These are phyloP conservation scores for Folsomia candida DNA, from an alignment of 2,888 invertebrate genomes.

Conservation along the genomic window DNA sequence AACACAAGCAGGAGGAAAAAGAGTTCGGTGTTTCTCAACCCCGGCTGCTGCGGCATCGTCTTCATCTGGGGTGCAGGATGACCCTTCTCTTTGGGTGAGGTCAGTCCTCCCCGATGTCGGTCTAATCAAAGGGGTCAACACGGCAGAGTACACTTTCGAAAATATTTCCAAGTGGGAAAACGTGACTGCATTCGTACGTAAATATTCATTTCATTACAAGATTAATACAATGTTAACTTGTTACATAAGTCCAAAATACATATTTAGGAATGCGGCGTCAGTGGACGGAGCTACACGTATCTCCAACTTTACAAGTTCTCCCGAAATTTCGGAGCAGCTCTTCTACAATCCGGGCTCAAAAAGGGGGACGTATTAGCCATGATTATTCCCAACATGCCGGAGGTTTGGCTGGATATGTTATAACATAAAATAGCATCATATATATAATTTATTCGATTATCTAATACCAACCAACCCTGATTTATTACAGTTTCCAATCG, in stretches of 20 bases:
- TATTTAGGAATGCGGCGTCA: slow-evolving; percentile 40
- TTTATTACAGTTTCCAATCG: slow-evolving; percentile 45
- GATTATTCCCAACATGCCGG: slow-evolving; percentile 50
- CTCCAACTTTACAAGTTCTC: slow-evolving; percentile 31
- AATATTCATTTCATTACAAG: not conserved
- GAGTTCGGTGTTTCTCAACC: too few relatives aligned
- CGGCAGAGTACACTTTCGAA: slow-evolving; percentile 31
- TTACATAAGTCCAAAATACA: not conserved
- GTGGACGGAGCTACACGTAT: slow-evolving; percentile 39
- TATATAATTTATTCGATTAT: too few relatives aligned
- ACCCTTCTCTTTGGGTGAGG: slow-evolving; percentile 1
- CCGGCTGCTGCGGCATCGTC: too few relatives aligned
- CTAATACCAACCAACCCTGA: too few relatives aligned
- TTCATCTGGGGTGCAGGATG: too few relatives aligned
- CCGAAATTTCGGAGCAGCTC: slow-evolving; percentile 48
- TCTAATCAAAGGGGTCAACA: slow-evolving; percentile 23
- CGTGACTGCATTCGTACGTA: slow-evolving; percentile 28
- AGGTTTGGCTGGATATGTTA: too few relatives aligned
- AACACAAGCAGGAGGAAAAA: too few relatives aligned
- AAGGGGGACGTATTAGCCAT: slow-evolving; percentile 48
- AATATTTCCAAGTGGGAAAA: slow-evolving; percentile 29
- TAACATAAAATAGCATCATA: too few relatives aligned
- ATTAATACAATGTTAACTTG: not conserved
- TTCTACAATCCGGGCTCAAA: slow-evolving; percentile 40
- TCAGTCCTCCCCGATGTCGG: slow-evolving; percentile 15